Conservation (phyloP, 2,113 vertebrate species). For the Centrocercus urophasianus region DNA sequence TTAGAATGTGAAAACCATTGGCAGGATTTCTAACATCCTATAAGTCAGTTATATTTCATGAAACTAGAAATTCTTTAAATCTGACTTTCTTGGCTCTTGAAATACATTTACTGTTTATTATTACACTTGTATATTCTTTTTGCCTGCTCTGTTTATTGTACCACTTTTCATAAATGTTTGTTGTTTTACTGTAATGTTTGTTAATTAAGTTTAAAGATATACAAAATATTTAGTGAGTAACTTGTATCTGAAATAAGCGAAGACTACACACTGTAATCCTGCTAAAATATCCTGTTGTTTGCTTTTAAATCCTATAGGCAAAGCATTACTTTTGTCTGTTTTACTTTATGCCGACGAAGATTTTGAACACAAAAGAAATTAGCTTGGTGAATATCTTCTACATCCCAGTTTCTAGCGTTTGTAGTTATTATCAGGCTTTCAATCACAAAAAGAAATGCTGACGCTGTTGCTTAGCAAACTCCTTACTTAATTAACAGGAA, state of each 20-base stretch:
- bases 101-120: neutral
- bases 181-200: neutral
- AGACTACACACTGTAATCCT: neutral
- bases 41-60: neutral
- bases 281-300: neutral
- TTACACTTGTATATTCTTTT: neutral
- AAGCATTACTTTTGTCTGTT: slow-evolving; percentile 8
- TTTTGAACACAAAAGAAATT: neutral
- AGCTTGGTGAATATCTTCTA: neutral
- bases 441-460: slow-evolving; percentile 1
- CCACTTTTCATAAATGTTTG: neutral
- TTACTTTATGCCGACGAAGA: neutral
- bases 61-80: neutral
- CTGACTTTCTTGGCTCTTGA: neutral
- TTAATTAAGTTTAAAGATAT: neutral
- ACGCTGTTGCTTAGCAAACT: slow-evolving; percentile 46
- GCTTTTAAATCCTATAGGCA: slow-evolving; percentile 34
- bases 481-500: neutral
- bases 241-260: neutral
- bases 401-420: slow-evolving; percentile 1
- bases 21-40: neutral
- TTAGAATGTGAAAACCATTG: neutral
- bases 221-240: neutral
- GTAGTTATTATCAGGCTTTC: slow-evolving; percentile 7
- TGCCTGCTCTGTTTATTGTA: neutral